A percentile compares a stretch with the other conserved stretches of the same genome.
These are phyloP conservation scores for Hystrix cristata DNA, from an alignment of 2,113 vertebrate species.

Conservation along the genomic window DNA sequence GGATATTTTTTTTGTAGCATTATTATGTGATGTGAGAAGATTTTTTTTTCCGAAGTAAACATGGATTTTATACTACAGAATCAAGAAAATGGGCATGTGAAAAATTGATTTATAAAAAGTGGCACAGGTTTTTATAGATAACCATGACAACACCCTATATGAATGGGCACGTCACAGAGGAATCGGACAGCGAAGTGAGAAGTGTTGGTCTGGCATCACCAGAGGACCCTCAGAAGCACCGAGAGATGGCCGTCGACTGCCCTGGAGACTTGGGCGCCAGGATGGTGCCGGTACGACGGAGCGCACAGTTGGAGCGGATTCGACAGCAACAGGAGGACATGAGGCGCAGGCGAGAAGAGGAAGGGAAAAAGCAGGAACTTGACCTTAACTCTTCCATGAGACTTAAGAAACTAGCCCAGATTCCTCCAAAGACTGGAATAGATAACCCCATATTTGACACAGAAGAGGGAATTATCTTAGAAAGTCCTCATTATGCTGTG, in stretches of 20 bases:
- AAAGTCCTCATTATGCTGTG: constrained; percentile 89
- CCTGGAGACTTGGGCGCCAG: constrained; percentile 96
- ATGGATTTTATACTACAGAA: constrained; percentile 87
- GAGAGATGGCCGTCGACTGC: constrained; percentile 96
- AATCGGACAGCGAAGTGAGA: constrained; percentile 92
- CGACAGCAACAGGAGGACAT: constrained; percentile 96
- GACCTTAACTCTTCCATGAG: constrained; percentile 95
- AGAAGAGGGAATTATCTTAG: constrained; percentile 90
- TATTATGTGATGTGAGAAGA: constrained; percentile 82
- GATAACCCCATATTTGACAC: constrained; percentile 97
- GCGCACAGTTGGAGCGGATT: constrained; percentile 93
- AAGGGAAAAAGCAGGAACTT: constrained; percentile 93
- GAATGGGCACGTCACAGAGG: constrained; percentile 95
- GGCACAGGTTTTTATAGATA: constrained; percentile 76
- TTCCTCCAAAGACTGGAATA: constrained; percentile 96
- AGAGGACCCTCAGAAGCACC: constrained; percentile 91
- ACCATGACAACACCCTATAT: constrained; percentile 96
- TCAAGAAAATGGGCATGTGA: constrained; percentile 85
- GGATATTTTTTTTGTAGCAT: constrained; percentile 83
- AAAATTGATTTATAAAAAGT: constrained; percentile 85
- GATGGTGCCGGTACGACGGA: constrained; percentile 92
- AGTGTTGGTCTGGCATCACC: constrained; percentile 88
- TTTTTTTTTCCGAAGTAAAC: constrained; percentile 83
- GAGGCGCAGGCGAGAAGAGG: constrained; percentile 92
- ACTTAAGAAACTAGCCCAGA: constrained; percentile 95